Evolutionary conservation across 2,113 vertebrate genomes (phyloP).

Genomic region (Rhipidura dahli): DNA sequence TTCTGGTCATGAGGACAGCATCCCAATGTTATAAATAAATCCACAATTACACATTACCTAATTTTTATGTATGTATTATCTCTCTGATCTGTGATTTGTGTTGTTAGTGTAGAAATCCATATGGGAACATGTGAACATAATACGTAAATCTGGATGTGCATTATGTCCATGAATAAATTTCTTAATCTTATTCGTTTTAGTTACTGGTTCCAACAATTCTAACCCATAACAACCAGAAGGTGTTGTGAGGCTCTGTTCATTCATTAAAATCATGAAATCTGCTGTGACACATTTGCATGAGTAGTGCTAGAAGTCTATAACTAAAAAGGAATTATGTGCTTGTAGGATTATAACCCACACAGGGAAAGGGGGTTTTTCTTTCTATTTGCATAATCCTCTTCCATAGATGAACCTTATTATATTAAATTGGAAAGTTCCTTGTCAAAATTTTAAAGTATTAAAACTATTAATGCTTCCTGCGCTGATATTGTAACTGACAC

Average conservation of each 20-base stretch:
- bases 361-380: background rate
- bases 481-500: background rate
- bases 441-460: background rate
- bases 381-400: background rate
- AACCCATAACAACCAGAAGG: background rate
- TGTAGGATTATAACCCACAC: background rate
- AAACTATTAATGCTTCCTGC: background rate
- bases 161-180: background rate
- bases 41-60: background rate
- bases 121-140: background rate
- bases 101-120: background rate
- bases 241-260: slow-evolving; percentile 12
- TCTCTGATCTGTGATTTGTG: background rate
- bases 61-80: background rate
- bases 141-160: background rate
- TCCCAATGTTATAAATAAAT: background rate
- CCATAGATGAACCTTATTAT: background rate
- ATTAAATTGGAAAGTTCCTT: background rate
- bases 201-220: background rate
- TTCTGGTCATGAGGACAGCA: background rate
- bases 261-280: slow-evolving; percentile 36
- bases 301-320: background rate
- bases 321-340: background rate
- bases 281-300: background rate
- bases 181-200: background rate